Conservation (phyloP, 2,888 invertebrate species). For the Chymomyza fuscimana region DNA sequence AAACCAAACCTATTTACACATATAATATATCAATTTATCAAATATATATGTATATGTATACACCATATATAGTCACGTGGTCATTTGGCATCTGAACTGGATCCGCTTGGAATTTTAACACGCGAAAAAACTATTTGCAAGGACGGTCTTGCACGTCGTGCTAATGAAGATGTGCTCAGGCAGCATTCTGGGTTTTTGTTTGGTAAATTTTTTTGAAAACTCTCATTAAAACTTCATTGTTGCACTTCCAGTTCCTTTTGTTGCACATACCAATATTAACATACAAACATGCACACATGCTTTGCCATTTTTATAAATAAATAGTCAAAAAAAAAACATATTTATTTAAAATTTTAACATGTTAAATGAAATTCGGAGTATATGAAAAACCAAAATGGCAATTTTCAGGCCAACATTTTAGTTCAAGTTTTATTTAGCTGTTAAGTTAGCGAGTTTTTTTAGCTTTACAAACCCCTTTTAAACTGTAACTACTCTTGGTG, state of each 20-base stretch:
- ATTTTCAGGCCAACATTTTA: conserved; percentile 28
- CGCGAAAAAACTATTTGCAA: conserved; percentile 77
- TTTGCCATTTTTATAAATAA: conserved; percentile 6
- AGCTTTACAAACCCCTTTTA: neutral
- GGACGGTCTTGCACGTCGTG: conserved; percentile 80
- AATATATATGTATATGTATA: conserved; percentile 30
- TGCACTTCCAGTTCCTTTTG: conserved; percentile 17
- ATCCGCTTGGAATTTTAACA: conserved; percentile 86
- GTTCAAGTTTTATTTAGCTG: conserved; percentile 21
- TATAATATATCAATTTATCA: neutral
- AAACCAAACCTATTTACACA: neutral
- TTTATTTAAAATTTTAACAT: conserved; percentile 31
- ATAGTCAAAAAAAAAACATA: conserved; percentile 14
- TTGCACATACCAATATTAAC: conserved; percentile 10
- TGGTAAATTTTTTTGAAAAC: conserved; percentile 75
- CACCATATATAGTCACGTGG: conserved; percentile 85
- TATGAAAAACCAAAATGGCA: conserved; percentile 46
- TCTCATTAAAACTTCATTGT: conserved; percentile 22
- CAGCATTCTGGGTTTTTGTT: conserved; percentile 80
- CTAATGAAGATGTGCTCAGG: conserved; percentile 80
- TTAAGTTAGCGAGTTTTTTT: conserved; percentile 48
- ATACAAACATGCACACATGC: neutral
- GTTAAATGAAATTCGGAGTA: conserved; percentile 77
- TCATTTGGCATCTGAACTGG: conserved; percentile 90
- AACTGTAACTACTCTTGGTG: conserved; percentile 46